A percentile compares a stretch with the other conserved stretches of the same genome.
These are phyloP conservation scores for Hippopotamyrus pictus DNA, from an alignment of 2,797 vertebrate species.

Conservation along the genomic window DNA sequence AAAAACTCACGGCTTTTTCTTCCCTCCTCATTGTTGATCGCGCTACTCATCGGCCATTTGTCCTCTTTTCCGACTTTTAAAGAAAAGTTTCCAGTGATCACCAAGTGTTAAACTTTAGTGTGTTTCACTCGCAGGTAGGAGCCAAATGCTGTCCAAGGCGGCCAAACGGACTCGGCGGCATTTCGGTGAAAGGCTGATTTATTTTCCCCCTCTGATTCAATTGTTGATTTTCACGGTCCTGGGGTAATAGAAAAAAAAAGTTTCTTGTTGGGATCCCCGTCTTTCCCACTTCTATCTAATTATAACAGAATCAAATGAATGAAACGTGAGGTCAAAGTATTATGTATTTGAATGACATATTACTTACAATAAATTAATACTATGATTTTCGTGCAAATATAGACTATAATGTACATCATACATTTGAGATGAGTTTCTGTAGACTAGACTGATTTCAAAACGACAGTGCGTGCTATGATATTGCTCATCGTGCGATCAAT, in stretches of 20 bases:
- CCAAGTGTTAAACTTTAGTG: slow-evolving; percentile 29
- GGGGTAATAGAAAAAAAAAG: slow-evolving; percentile 22
- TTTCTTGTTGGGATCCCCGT: slow-evolving; percentile 31
- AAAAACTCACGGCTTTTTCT: slow-evolving; percentile 18
- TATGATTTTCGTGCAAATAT: background rate
- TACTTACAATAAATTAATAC: background rate
- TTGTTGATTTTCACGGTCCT: slow-evolving; percentile 44
- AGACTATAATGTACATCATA: background rate
- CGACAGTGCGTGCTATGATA: background rate
- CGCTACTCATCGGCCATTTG: slow-evolving; percentile 54
- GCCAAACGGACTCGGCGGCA: slow-evolving; percentile 28
- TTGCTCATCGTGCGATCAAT: background rate
- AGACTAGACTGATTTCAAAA: slow-evolving; percentile 16
- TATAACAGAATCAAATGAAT: slow-evolving; percentile 29
- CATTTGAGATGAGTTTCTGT: background rate
- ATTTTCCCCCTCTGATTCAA: slow-evolving; percentile 30
- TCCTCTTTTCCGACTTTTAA: slow-evolving; percentile 30
- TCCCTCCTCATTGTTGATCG: slow-evolving; percentile 54
- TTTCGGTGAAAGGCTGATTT: slow-evolving; percentile 25
- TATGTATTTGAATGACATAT: background rate
- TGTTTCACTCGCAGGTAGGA: slow-evolving; percentile 30
- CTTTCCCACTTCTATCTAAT: slow-evolving; percentile 35
- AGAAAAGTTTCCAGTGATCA: slow-evolving; percentile 41
- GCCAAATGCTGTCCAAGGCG: slow-evolving; percentile 42
- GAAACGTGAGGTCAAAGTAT: background rate